A percentile compares a stretch with the other conserved stretches of the same genome.
phyloP scores from a whole-genome alignment of 2,888 invertebrate genomes.

The Diaphora mendica region DNA sequence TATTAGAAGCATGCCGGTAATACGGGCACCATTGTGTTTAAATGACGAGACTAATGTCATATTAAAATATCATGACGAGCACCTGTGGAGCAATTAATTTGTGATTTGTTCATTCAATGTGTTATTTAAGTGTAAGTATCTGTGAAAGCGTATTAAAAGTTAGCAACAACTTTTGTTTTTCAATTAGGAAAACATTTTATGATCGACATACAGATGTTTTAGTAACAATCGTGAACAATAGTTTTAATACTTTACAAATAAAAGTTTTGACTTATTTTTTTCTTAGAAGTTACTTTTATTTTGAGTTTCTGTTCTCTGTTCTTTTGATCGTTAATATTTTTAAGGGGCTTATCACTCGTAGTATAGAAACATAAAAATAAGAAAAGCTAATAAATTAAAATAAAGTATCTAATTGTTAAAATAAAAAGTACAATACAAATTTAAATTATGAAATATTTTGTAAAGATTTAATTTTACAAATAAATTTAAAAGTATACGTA shows the following conservation, averaged over 20 bases:
- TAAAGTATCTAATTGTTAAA: neutral
- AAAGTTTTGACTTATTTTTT: neutral
- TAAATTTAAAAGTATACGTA: no score
- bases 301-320: neutral
- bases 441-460: neutral
- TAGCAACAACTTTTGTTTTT: conserved; percentile 8
- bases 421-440: neutral
- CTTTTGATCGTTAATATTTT: neutral
- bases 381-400: neutral
- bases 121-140: conserved; percentile 60
- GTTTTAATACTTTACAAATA: neutral
- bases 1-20: conserved; percentile 74
- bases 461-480: neutral
- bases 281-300: neutral
- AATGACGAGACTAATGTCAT: conserved; percentile 71
- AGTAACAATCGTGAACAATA: neutral
- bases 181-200: neutral
- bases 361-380: neutral
- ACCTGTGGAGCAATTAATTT: conserved; percentile 74
- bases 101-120: conserved; percentile 59
- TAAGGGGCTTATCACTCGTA: neutral
- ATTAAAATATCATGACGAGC: conserved; percentile 72
- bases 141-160: conserved; percentile 30
- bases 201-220: conserved; percentile 1
- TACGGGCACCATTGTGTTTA: conserved; percentile 68